Percentiles rank a stretch among this genome's conserved stretches.
These are phyloP conservation scores for Engraulis encrasicolus DNA, from an alignment of 2,113 vertebrate species.

Conservation along the genomic window DNA sequence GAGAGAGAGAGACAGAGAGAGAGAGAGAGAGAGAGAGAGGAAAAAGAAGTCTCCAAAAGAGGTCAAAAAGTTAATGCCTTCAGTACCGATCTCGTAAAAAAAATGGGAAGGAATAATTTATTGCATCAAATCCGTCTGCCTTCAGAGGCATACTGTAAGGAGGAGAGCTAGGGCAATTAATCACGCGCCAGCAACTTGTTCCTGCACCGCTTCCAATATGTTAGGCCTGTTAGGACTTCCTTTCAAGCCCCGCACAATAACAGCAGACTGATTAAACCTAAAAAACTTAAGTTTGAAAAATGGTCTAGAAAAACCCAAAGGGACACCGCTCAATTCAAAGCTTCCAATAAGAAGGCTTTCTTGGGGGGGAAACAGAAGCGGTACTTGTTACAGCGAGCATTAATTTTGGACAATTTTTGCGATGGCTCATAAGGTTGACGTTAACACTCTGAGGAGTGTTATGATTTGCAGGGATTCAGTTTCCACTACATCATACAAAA, in stretches of 20 bases:
- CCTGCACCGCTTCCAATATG: conserved; percentile 8
- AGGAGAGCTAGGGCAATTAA: conserved; percentile 30
- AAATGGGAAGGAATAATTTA: conserved; percentile 18
- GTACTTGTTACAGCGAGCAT: background rate
- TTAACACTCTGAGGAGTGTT: background rate
- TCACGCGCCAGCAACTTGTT: conserved; percentile 30
- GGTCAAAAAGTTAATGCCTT: conserved; percentile 17
- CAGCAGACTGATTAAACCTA: conserved; percentile 31
- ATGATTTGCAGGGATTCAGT: background rate
- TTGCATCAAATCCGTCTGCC: conserved; percentile 9
- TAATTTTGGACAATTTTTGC: background rate
- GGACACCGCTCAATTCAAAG: conserved; percentile 46
- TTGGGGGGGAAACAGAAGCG: conserved; percentile 15
- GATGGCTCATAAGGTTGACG: background rate
- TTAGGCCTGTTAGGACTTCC: conserved; percentile 20
- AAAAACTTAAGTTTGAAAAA: background rate
- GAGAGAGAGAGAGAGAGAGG: no score
- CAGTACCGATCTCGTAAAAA: conserved; percentile 12
- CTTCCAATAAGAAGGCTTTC: conserved; percentile 30
- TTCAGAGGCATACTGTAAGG: conserved; percentile 31
- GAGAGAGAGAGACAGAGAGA: no score
- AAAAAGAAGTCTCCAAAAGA: conserved; percentile 17
- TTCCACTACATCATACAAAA: conserved; percentile 25
- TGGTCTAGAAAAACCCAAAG: conserved; percentile 1
- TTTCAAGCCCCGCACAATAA: background rate